Evolutionary conservation across 2,113 vertebrate species (phyloP).

Genomic region (Hassar affinis): DNA sequence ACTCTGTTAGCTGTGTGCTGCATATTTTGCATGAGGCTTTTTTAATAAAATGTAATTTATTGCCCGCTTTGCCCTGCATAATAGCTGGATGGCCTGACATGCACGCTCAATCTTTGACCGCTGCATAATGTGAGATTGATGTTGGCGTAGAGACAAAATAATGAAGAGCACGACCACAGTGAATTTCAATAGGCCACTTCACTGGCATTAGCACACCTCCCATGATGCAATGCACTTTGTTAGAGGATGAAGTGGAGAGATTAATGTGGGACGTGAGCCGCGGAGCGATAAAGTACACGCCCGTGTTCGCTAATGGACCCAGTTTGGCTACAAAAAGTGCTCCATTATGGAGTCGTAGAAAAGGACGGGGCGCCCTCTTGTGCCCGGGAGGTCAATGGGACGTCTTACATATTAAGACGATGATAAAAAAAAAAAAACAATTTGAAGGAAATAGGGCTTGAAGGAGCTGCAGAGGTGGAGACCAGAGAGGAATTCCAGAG

Average conservation of each 20-base stretch:
- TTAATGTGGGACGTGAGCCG: constrained; percentile 33
- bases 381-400: constrained; percentile 15
- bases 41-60: constrained; percentile 54
- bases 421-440: background rate
- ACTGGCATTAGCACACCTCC: constrained; percentile 40
- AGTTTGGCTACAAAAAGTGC: background rate
- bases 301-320: constrained; percentile 2
- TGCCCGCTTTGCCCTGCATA: constrained; percentile 22
- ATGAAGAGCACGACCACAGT: constrained; percentile 45
- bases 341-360: background rate
- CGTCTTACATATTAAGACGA: background rate
- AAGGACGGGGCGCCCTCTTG: constrained; percentile 3
- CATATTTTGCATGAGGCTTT: constrained; percentile 33
- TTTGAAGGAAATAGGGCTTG: background rate
- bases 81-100: constrained; percentile 41
- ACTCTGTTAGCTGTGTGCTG: background rate
- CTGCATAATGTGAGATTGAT: constrained; percentile 50
- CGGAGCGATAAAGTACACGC: constrained; percentile 10
- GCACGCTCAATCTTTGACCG: constrained; percentile 43
- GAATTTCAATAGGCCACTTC: constrained; percentile 51
- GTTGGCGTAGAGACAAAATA: constrained; percentile 36
- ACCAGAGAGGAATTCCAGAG: background rate
- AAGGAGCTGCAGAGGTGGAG: background rate
- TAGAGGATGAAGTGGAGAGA: constrained; percentile 45
- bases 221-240: constrained; percentile 36